These are phyloP conservation scores for Altica lythri DNA, from an alignment of 2,888 invertebrate genomes.

Conservation along the genomic window DNA sequence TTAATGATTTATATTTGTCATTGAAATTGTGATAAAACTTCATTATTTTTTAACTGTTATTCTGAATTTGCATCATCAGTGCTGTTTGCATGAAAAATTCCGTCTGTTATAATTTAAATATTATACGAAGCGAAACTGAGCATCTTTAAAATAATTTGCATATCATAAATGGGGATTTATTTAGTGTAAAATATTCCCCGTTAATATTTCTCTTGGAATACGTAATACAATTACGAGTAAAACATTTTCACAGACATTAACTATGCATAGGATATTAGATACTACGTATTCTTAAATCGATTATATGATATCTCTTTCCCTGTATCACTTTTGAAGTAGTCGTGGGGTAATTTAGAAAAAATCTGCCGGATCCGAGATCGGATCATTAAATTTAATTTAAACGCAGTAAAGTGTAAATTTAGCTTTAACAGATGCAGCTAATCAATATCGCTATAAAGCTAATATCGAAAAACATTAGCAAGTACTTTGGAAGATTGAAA, in stretches of 20 bases:
- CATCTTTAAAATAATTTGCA: constrained; percentile 37
- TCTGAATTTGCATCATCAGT: constrained; percentile 16
- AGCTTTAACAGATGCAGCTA: no score
- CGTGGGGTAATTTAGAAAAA: constrained; percentile 1
- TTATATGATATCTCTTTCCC: constrained; percentile 24
- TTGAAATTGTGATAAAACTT: constrained; percentile 4
- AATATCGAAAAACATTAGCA: no score
- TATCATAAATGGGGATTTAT: constrained; percentile 38
- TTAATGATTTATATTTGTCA: constrained; percentile 1
- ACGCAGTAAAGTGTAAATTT: constrained; percentile 10
- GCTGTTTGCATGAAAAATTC: constrained; percentile 19
- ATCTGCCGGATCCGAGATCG: not conserved
- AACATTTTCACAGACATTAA: constrained; percentile 53
- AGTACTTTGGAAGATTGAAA: no score
- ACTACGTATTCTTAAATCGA: constrained; percentile 41
- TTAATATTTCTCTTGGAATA: constrained; percentile 36
- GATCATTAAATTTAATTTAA: constrained; percentile 9
- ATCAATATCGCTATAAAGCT: no score
- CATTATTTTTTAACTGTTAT: constrained; percentile 14
- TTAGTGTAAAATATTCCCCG: constrained; percentile 41
- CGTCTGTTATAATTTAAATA: constrained; percentile 21
- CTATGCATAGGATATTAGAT: constrained; percentile 52
- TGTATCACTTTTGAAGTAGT: constrained; percentile 4
- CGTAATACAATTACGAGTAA: constrained; percentile 52
- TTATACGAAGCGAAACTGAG: constrained; percentile 17